phyloP scores from a whole-genome alignment of 2,888 invertebrate genomes.

The Chloromyia formosa region DNA sequence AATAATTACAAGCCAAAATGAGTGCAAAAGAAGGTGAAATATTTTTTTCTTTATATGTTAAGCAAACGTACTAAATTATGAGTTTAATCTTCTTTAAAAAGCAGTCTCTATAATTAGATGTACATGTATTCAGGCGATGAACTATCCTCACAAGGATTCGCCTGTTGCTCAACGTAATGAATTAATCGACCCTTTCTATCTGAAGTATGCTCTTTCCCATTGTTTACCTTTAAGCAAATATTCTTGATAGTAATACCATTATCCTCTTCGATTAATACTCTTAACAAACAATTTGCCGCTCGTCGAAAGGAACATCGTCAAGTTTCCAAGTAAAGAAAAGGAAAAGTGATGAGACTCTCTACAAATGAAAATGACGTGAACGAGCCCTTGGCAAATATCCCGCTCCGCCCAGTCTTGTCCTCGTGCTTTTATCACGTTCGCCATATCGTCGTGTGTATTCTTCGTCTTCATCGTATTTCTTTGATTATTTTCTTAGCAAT shows the following conservation, averaged over 20 bases:
- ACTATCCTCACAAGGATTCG: too few species aligned
- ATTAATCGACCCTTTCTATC: too few species aligned
- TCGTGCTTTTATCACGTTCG: too few species aligned
- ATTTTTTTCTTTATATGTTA: too few species aligned
- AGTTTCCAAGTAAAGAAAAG: slow-evolving; percentile 12
- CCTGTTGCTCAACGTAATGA: too few species aligned
- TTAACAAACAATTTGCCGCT: slow-evolving; percentile 28
- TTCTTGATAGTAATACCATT: background rate
- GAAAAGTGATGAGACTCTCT: background rate
- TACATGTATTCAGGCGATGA: too few species aligned
- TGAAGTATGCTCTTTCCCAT: background rate
- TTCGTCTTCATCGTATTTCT: background rate
- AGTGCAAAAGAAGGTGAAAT: too few species aligned
- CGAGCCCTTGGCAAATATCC: slow-evolving; percentile 38
- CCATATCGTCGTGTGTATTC: background rate
- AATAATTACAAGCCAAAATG: too few species aligned
- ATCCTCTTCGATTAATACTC: slow-evolving; percentile 20
- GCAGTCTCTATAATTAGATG: too few species aligned
- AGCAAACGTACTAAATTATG: too few species aligned
- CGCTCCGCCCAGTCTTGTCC: too few species aligned
- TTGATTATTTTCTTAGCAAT: slow-evolving; percentile 31
- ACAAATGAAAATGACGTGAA: slow-evolving; percentile 1
- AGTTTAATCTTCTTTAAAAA: too few species aligned
- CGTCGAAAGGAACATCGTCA: background rate
- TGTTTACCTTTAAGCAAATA: slow-evolving; percentile 13